A percentile compares a stretch with the other conserved stretches of the same genome.
phyloP scores from a whole-genome alignment of 2,113 vertebrate species.

The Pao palembangensis region DNA sequence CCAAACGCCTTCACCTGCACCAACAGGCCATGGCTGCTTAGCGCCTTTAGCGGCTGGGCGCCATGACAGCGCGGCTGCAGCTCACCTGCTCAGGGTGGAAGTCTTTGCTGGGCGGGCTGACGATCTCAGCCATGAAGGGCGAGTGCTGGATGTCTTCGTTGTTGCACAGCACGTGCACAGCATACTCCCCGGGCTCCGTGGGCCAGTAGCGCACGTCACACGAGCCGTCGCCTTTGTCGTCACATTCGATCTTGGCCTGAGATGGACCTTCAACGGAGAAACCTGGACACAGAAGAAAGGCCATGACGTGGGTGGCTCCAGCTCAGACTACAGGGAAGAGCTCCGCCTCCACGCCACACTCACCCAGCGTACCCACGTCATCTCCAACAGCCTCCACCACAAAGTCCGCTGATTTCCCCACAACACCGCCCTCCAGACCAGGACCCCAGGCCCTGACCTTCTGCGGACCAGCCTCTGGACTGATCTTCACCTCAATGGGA shows the following conservation, averaged over 20 bases:
- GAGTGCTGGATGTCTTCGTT: constrained; percentile 88
- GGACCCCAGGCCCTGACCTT: constrained; percentile 91
- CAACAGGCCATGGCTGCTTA: constrained; percentile 6
- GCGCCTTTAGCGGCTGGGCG: neutral
- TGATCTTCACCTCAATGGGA: constrained; percentile 88
- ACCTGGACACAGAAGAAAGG: constrained; percentile 56
- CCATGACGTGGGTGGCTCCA: neutral
- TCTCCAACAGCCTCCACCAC: constrained; percentile 90
- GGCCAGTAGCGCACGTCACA: constrained; percentile 94
- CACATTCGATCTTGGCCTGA: constrained; percentile 90
- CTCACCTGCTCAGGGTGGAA: constrained; percentile 85
- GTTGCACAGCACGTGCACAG: constrained; percentile 88
- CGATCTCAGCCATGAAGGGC: constrained; percentile 90
- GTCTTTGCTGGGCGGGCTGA: constrained; percentile 77
- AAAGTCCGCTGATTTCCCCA: constrained; percentile 90
- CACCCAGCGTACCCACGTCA: constrained; percentile 86
- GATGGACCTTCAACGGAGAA: constrained; percentile 94
- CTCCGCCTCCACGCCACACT: constrained; percentile 17
- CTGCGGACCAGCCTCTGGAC: constrained; percentile 82
- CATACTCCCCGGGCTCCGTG: constrained; percentile 86
- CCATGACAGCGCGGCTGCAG: neutral
- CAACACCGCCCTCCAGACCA: constrained; percentile 82
- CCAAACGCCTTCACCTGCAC: constrained; percentile 86
- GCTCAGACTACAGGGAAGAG: neutral
- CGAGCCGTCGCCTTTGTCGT: constrained; percentile 88